Conservation (phyloP, 2,888 invertebrate species). For the Drosophila tanythrix region DNA sequence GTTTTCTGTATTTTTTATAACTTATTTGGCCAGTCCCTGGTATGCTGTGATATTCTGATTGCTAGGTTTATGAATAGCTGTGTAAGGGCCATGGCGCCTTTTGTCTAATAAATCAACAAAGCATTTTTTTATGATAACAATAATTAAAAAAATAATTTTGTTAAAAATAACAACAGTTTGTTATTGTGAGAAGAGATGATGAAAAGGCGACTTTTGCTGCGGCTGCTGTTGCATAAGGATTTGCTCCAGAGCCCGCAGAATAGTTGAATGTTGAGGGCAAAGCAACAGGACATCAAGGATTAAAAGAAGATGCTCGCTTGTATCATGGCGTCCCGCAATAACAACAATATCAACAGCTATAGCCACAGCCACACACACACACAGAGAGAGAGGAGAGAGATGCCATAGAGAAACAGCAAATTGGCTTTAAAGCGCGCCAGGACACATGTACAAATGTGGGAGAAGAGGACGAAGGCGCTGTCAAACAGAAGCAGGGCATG, state of each 20-base stretch:
- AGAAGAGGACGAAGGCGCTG: conserved; percentile 22
- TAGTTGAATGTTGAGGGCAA: conserved; percentile 37
- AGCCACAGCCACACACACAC: conserved; percentile 20
- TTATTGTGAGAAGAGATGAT: conserved; percentile 24
- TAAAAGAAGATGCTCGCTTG: conserved; percentile 65
- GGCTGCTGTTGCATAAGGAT: conserved; percentile 39
- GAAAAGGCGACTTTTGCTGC: conserved; percentile 30
- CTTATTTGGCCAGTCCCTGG: conserved; percentile 12
- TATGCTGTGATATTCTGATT: conserved; percentile 36
- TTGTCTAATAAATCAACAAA: conserved; percentile 52
- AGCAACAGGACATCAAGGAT: conserved; percentile 77
- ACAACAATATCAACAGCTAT: conserved; percentile 59
- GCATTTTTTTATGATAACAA: conserved; percentile 67
- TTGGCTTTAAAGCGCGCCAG: conserved; percentile 65
- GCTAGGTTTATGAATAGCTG: conserved; percentile 23
- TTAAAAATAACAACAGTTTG: conserved; percentile 55
- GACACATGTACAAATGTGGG: conserved; percentile 21
- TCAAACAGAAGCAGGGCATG: conserved; percentile 45
- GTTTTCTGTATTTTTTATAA: background rate
- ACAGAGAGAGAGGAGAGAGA: conserved; percentile 11
- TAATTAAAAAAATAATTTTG: conserved; percentile 78
- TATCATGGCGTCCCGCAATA: conserved; percentile 49
- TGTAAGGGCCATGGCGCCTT: conserved; percentile 4
- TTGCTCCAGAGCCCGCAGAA: conserved; percentile 48
- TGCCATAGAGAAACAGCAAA: conserved; percentile 58